phyloP scores from a whole-genome alignment of 2,113 vertebrate genomes.

The Dolichotis patagonum region DNA sequence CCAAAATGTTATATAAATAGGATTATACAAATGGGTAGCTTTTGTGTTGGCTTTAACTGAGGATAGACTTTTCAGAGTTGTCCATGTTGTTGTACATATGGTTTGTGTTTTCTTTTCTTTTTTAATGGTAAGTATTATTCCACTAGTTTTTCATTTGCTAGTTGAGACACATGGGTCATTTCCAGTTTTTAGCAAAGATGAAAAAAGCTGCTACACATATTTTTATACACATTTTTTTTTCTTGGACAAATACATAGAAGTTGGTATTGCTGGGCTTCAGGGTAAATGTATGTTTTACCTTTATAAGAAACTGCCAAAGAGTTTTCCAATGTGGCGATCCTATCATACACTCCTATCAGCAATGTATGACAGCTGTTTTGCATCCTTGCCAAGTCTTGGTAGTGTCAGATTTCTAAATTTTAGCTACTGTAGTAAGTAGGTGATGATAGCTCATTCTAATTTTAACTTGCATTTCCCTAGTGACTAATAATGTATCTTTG shows the following conservation, averaged over 20 bases:
- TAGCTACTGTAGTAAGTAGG: not conserved
- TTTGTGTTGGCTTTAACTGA: constrained; percentile 42
- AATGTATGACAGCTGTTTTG: constrained; percentile 4
- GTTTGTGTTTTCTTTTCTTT: not conserved
- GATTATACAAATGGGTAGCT: constrained; percentile 2
- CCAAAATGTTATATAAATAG: constrained; percentile 37
- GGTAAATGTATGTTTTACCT: not conserved
- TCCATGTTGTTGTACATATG: not conserved
- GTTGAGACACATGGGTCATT: constrained; percentile 4
- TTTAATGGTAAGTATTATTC: not conserved
- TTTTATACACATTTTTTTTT: constrained; percentile 28
- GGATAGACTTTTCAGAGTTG: constrained; percentile 17
- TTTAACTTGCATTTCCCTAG: constrained; percentile 46
- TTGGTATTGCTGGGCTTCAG: not conserved
- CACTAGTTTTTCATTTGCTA: constrained; percentile 25
- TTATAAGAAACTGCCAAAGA: constrained; percentile 42
- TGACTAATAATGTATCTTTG: constrained; percentile 14
- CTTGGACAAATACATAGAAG: not conserved
- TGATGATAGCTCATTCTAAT: not conserved
- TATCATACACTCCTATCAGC: not conserved
- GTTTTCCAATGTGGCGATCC: not conserved
- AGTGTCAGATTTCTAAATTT: constrained; percentile 32
- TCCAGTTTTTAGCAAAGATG: not conserved
- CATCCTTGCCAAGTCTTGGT: constrained; percentile 28
- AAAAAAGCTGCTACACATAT: constrained; percentile 48